These are phyloP conservation scores for Neomorphus geoffroyi DNA, from an alignment of 2,797 vertebrate species.

Conservation along the genomic window DNA sequence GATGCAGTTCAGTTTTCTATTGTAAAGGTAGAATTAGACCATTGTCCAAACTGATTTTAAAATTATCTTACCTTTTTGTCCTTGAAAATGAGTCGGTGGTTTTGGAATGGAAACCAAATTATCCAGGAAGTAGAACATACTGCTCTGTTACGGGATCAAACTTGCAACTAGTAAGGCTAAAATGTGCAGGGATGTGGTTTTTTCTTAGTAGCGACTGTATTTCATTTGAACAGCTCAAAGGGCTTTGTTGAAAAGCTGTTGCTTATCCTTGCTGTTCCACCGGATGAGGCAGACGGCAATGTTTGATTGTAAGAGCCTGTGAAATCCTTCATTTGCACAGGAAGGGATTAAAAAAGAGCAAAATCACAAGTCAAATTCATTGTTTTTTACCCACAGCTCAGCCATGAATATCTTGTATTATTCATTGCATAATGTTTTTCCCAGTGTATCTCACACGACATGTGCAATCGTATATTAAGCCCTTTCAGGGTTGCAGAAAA, in stretches of 20 bases:
- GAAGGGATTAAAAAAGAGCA: not conserved
- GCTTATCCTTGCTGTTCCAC: not conserved
- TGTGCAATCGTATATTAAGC: not conserved
- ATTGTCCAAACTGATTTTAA: not conserved
- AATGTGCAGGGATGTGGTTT: not conserved
- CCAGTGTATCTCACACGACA: not conserved
- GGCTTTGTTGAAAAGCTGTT: not conserved
- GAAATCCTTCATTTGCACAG: not conserved
- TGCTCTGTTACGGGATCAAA: not conserved
- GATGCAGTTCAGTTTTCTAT: not conserved
- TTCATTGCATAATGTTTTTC: not conserved
- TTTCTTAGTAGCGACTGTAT: not conserved
- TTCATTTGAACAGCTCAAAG: not conserved
- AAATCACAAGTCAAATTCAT: not conserved
- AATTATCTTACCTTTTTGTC: not conserved
- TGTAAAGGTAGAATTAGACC: not conserved
- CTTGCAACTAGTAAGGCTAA: not conserved
- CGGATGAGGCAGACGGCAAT: not conserved
- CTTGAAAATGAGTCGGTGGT: not conserved
- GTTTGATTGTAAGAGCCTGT: not conserved
- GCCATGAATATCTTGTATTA: not conserved
- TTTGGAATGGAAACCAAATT: not conserved
- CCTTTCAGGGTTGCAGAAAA: not conserved
- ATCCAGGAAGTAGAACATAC: not conserved
- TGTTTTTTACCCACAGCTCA: not conserved